A percentile compares a stretch with the other conserved stretches of the same genome.
phyloP scores from a whole-genome alignment of 92 coral and sea anemone genomes.

The Palythoa grandis region DNA sequence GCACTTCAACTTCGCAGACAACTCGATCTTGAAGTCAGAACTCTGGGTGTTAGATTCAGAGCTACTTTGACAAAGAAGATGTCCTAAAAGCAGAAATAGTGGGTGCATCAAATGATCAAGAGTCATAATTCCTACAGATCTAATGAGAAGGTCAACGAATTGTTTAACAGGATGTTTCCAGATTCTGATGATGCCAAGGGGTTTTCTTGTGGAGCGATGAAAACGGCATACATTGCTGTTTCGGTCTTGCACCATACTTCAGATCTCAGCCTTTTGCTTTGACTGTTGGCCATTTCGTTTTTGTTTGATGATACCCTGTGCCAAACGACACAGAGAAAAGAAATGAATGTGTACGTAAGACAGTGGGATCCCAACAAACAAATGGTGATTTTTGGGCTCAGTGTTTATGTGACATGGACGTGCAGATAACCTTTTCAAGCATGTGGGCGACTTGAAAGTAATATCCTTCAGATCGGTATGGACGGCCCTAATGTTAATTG shows the following conservation, averaged over 20 bases:
- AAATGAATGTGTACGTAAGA: slow-evolving; percentile 2
- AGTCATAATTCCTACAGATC: too few species aligned
- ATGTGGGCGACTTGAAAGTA: slow-evolving; percentile 8
- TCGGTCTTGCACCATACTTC: not conserved
- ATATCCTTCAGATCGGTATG: slow-evolving; percentile 9
- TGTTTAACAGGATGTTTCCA: slow-evolving; percentile 54
- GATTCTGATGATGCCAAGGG: slow-evolving; percentile 48
- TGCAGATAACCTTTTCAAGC: slow-evolving; percentile 3
- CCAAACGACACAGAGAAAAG: slow-evolving; percentile 45
- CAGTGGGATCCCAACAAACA: slow-evolving; percentile 13
- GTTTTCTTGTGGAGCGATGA: slow-evolving; percentile 55
- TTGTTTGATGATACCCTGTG: slow-evolving; percentile 44
- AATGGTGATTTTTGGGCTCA: not conserved
- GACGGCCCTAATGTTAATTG: slow-evolving; percentile 11
- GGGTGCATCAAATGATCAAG: not conserved
- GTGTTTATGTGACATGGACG: slow-evolving; percentile 13
- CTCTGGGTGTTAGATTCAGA: not conserved
- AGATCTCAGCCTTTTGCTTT: slow-evolving; percentile 20
- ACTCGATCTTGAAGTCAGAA: not conserved
- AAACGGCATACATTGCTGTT: slow-evolving; percentile 44
- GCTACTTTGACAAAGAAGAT: too few species aligned
- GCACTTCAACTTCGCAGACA: not conserved
- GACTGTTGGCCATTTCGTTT: slow-evolving; percentile 30
- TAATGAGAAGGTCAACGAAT: too few species aligned
- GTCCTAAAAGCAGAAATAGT: not conserved